Evolutionary conservation across 2,113 vertebrate genomes (phyloP).

Genomic region (Centropristis striata): DNA sequence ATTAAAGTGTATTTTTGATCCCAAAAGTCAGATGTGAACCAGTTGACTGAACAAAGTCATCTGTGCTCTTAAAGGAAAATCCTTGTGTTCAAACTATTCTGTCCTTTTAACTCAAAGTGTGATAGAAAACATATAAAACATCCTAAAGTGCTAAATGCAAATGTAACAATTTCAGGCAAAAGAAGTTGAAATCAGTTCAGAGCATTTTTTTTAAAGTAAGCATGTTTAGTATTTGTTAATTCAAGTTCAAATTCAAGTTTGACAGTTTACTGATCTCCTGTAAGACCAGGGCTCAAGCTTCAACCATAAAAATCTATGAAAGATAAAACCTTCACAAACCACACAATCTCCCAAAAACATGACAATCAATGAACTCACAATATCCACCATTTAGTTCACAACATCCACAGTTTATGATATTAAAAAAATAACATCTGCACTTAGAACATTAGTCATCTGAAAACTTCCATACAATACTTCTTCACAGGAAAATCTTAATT

Average conservation of each 20-base stretch:
- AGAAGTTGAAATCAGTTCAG: background rate
- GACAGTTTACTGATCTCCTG: conserved; percentile 2
- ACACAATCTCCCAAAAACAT: background rate
- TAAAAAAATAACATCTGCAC: conserved; percentile 54
- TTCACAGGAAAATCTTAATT: background rate
- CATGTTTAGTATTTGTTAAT: conserved; percentile 3
- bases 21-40: background rate
- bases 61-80: background rate
- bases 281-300: background rate
- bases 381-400: conserved; percentile 2
- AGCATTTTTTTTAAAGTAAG: background rate
- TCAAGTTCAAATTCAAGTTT: background rate
- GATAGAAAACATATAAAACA: conserved; percentile 15
- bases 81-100: background rate
- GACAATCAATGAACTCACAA: background rate
- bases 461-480: background rate
- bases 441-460: conserved; percentile 18
- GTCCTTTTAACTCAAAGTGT: background rate
- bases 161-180: conserved; percentile 6
- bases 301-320: background rate
- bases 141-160: conserved; percentile 20
- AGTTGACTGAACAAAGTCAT: background rate
- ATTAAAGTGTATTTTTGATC: background rate
- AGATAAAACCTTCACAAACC: background rate
- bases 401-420: conserved; percentile 39